phyloP scores from a whole-genome alignment of 2,113 vertebrate species.

The Anarhynchus alexandrinus region DNA sequence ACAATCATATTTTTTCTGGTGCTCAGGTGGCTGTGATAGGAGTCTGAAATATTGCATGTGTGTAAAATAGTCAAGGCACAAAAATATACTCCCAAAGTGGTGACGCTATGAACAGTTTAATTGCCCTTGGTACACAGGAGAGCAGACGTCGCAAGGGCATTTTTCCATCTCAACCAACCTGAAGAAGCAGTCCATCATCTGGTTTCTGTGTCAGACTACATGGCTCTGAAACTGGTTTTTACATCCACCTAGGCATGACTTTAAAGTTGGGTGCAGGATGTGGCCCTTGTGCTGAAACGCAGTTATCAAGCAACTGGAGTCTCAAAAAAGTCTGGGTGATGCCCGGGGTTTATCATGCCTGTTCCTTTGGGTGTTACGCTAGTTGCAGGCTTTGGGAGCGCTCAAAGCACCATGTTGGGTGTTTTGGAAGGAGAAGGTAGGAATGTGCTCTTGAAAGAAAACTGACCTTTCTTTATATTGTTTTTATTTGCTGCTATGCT shows the following conservation, averaged over 20 bases:
- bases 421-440: neutral
- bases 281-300: neutral
- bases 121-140: neutral
- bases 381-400: neutral
- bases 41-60: slow-evolving; percentile 7
- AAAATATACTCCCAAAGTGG: neutral
- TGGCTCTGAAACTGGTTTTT: neutral
- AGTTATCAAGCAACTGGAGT: neutral
- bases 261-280: neutral
- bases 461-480: neutral
- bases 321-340: neutral
- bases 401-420: neutral
- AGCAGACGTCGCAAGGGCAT: neutral
- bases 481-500: neutral
- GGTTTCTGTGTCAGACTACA: neutral
- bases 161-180: neutral
- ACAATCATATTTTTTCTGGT: slow-evolving; percentile 10
- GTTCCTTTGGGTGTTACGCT: neutral
- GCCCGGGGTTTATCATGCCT: accelerated
- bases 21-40: neutral
- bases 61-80: slow-evolving; percentile 1
- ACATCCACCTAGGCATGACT: neutral
- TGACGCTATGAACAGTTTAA: neutral
- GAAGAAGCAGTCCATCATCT: neutral
- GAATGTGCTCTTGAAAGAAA: neutral